phyloP scores from a whole-genome alignment of 2,113 vertebrate species.

The Malurus cyaneus region DNA sequence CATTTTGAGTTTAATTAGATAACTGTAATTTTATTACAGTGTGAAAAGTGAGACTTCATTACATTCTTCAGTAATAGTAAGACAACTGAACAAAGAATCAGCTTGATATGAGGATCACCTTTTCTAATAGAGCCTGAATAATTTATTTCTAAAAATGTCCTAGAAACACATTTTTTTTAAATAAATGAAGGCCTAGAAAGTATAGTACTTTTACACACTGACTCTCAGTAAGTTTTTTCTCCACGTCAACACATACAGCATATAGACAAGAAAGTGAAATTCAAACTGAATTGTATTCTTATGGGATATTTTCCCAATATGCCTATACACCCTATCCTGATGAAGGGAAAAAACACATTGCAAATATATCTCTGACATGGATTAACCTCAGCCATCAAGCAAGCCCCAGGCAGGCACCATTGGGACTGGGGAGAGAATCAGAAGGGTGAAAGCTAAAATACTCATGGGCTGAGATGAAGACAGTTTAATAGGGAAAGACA shows the following conservation, averaged over 20 bases:
- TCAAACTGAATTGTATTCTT: neutral
- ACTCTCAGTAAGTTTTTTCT: neutral
- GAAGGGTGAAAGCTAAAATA: neutral
- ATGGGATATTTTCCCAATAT: neutral
- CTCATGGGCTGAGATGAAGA: neutral
- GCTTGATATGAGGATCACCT: neutral
- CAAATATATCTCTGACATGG: neutral
- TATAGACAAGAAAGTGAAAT: neutral
- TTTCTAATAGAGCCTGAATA: neutral
- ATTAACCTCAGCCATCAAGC: neutral
- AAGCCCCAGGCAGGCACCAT: neutral
- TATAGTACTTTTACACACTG: neutral
- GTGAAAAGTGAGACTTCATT: neutral
- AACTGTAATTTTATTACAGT: neutral
- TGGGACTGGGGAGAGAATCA: neutral
- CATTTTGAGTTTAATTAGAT: neutral
- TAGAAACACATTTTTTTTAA: neutral
- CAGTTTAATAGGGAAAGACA: neutral
- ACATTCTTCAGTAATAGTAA: neutral
- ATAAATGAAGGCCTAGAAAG: neutral
- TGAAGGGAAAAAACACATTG: neutral
- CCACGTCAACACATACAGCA: accelerated
- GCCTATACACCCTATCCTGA: neutral
- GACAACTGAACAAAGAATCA: neutral
- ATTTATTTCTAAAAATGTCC: neutral